Conservation (phyloP, 2,888 invertebrate genomes). For the Biston betularia region DNA sequence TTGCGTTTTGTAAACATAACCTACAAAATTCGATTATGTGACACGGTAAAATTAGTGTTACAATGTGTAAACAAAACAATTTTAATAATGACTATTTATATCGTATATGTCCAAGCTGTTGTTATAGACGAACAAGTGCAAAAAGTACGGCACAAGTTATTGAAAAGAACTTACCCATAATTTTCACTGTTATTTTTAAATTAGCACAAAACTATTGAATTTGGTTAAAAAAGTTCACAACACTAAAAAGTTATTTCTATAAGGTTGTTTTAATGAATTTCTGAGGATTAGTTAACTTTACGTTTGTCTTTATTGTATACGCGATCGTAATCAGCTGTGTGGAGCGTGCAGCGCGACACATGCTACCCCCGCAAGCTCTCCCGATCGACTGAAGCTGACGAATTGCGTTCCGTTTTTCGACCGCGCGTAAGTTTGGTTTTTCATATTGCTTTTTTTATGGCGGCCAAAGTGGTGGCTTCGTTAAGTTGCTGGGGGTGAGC, state of each 20-base stretch:
- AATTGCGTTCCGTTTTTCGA: slow-evolving; percentile 46
- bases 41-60: neutral
- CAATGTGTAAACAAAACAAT: neutral
- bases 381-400: slow-evolving; percentile 69
- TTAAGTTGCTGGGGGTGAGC: slow-evolving; percentile 49
- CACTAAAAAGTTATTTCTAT: slow-evolving; percentile 55
- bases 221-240: slow-evolving; percentile 52
- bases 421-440: slow-evolving; percentile 43
- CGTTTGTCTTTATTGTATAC: slow-evolving; percentile 54
- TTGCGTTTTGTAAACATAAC: slow-evolving; percentile 16
- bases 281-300: slow-evolving; percentile 52
- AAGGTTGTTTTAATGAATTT: slow-evolving; percentile 43
- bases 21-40: neutral
- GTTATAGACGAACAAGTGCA: neutral
- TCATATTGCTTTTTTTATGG: slow-evolving; percentile 46
- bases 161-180: slow-evolving; percentile 65
- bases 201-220: slow-evolving; percentile 51
- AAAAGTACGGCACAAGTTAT: slow-evolving; percentile 4
- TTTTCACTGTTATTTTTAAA: slow-evolving; percentile 50
- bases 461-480: slow-evolving; percentile 38
- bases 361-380: slow-evolving; percentile 59
- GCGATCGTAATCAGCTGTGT: slow-evolving; percentile 73
- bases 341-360: slow-evolving; percentile 54
- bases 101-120: neutral
- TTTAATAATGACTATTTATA: neutral